Percentiles rank a stretch among this genome's conserved stretches.
Conservation (phyloP, 2,888 invertebrate genomes). For the Tyria jacobaeae region DNA sequence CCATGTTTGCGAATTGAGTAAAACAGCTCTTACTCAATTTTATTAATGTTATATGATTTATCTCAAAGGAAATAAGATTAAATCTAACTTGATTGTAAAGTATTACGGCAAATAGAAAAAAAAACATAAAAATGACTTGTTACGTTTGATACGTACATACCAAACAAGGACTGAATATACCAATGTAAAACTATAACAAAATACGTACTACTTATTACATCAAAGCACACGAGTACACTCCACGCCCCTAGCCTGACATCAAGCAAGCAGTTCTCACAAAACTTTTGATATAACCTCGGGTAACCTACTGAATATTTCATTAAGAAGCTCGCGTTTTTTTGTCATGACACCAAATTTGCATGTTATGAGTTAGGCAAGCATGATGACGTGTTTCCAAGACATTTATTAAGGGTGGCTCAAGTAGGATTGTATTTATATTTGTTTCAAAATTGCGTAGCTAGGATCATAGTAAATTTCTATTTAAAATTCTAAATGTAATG, state of each 20-base stretch:
- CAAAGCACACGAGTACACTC: constrained; percentile 11
- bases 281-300: constrained; percentile 71
- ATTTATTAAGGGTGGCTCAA: constrained; percentile 21
- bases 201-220: constrained; percentile 7
- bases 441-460: neutral
- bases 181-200: constrained; percentile 1
- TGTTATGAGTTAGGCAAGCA: constrained; percentile 73
- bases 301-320: constrained; percentile 82
- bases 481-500: neutral
- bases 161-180: neutral
- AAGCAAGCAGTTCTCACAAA: constrained; percentile 52
- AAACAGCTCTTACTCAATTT: no score
- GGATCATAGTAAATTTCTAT: neutral
- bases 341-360: constrained; percentile 74
- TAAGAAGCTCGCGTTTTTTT: constrained; percentile 72
- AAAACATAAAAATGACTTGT: neutral
- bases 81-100: neutral
- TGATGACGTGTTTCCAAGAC: constrained; percentile 23
- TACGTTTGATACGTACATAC: neutral
- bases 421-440: neutral
- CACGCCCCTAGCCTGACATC: constrained; percentile 10
- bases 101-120: neutral
- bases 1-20: no score
- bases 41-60: no score
- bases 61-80: no score